Base-by-base conservation (phyloP, 2,888 invertebrate genomes). In the Helicoverpa assulta region DNA sequence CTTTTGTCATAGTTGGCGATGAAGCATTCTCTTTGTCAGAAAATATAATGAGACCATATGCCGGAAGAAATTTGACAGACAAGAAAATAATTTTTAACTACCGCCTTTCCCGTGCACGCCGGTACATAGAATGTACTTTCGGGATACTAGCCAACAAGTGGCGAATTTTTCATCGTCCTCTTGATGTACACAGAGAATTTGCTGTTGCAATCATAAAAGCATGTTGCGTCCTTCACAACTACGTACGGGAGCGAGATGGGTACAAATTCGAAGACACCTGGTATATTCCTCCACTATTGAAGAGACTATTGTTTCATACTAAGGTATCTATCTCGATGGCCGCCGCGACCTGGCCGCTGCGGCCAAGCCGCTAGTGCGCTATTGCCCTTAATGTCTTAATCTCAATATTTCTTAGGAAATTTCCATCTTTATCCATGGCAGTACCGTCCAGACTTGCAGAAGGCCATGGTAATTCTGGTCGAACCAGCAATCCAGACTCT, bases 81-180 rank as follows among this genome's bases (percentile, higher is more conserved):
- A 21, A 67, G 59, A 75, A 73, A 72, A 65, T 19, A 66, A 67
- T 69, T 19, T 83, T 81, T 52, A 84, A 85, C 60, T 82, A 86
- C 66, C 40, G 85, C 61, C 67, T 85, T 29, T 71, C 80, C 55
- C 69, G 81, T 37, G 84, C 74, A 51, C 59, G 84, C 37, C 75
- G 83, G 18, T 75, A 82, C 18, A 66, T 85, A 29, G 84, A 84
- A 68, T 82, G 83, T 59, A 52, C 81, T 16, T 85, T 84, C 73
- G 83, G 83, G 50, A 83, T 83, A 54, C 56, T 84, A 66, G 78
- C 76, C 56, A 80, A 80, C 58, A 78, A 78, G 68, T 82, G 78
- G 80, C 56, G 79, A 78, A 75, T 79, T 62, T 76, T 79, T 72
- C 76, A 76, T 61, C 67, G 74, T 8, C 74, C 80, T 69, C 67